Conservation (phyloP, 2,797 vertebrate species). For the Alcedo atthis region DNA sequence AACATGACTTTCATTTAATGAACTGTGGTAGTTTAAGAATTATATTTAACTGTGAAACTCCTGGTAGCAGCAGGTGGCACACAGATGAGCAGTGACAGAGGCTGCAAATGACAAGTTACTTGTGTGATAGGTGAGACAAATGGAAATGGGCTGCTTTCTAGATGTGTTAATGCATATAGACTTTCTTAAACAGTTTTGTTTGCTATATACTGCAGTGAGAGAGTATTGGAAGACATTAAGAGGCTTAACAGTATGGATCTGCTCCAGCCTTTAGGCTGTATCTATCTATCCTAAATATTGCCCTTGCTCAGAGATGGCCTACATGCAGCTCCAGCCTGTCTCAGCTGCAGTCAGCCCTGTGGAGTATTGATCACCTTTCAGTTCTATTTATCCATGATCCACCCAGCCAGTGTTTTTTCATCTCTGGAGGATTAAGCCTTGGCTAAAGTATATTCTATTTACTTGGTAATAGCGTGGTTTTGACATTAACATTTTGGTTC, state of each 20-base stretch:
- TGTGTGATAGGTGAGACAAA: not conserved
- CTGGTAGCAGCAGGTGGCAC: not conserved
- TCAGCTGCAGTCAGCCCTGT: not conserved
- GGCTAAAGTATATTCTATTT: not conserved
- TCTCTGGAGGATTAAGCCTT: not conserved
- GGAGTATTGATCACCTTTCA: not conserved
- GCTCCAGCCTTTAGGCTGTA: not conserved
- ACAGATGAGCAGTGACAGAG: not conserved
- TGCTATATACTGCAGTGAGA: not conserved
- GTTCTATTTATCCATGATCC: not conserved
- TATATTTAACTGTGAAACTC: constrained; percentile 69
- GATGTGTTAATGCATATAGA: not conserved
- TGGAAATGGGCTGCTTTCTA: not conserved
- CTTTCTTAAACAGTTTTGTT: not conserved
- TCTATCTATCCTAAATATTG: not conserved
- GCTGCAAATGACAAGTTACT: not conserved
- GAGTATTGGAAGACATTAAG: not conserved
- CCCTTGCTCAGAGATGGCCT: not conserved
- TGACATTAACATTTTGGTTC: not conserved
- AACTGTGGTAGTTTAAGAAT: not conserved
- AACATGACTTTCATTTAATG: not conserved
- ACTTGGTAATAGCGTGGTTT: not conserved
- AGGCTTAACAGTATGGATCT: not conserved
- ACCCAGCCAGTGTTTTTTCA: not conserved
- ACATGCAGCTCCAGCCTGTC: not conserved